Percentiles rank a stretch among this genome's conserved stretches.
Evolutionary conservation across 2,113 vertebrate genomes (phyloP).

Genomic region (Cettia cetti): DNA sequence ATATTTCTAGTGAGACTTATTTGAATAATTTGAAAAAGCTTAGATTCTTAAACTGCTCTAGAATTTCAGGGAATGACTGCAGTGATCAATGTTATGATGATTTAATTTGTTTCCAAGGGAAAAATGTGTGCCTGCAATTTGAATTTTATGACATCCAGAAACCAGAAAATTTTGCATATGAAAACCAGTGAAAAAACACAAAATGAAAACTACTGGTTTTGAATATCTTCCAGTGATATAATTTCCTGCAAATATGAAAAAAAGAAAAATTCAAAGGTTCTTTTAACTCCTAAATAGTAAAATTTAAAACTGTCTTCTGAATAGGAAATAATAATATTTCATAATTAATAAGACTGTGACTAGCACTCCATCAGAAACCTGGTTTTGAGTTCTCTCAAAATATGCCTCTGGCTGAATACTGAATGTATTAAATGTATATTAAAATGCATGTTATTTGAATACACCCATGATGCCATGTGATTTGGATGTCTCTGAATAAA

Average conservation of each 20-base stretch:
- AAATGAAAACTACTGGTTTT: background rate
- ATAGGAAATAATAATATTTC: background rate
- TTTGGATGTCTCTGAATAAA: background rate
- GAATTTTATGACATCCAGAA: slow-evolving; percentile 24
- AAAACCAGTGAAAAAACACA: background rate
- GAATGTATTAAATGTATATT: slow-evolving; percentile 31
- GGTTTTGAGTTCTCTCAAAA: slow-evolving; percentile 14
- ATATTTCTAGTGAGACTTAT: background rate
- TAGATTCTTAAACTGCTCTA: background rate
- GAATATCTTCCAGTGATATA: background rate
- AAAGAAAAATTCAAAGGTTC: background rate
- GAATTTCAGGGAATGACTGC: background rate
- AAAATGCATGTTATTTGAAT: slow-evolving; percentile 26
- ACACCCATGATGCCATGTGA: background rate
- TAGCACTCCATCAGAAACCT: background rate
- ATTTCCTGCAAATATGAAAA: background rate
- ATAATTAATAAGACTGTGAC: slow-evolving; percentile 14
- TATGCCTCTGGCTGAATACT: slow-evolving; percentile 49
- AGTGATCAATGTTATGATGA: background rate
- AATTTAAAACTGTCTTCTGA: background rate
- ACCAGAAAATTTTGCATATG: background rate
- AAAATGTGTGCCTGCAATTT: background rate
- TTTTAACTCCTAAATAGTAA: background rate
- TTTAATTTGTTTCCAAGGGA: slow-evolving; percentile 27
- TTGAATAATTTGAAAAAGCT: background rate